Evolutionary conservation across 2,888 invertebrate species (phyloP), one percentile per base, ranked within the genome.

Genomic region (Sepiola atlantica): DNA sequence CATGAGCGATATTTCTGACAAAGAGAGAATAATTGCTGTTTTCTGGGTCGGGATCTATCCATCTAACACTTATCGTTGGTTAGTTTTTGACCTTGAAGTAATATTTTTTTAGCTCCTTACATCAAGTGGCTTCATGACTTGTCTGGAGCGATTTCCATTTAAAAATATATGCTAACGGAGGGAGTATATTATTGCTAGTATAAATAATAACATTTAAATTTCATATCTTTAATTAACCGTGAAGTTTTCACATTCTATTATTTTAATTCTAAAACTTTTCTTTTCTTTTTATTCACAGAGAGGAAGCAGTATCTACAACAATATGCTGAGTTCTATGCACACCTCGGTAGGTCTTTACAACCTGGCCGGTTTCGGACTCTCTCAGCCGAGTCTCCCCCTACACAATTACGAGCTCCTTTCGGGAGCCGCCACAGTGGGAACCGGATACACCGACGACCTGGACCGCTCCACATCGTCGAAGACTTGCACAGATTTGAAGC

Each of bases 321-420:
- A 92, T 24, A 92, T 92, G 92, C 20, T 92, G 55, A 92, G 92
- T 92, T 92, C 92, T 28, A 55, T 92, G 55, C 92, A 92, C 55
- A 92, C 92, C 10, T 92, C 92, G 18, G 55, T 92, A 12, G 92
- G 92, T n/a, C 92, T 92, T 16, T 92, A 92, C 55, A 92, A 92
- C 55, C 54, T 92, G n/a, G 92, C 92, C 32, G 54, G 92, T 54
- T 92, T 92, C 32, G 92, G 92, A 55, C 45, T 92, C 28, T 92
- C 92, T 32, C 92, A 92, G 45, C 92, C 54, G 28, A 54, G 92
- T 28, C 55, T 92, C 28, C 92, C 92, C 12, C 12, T 92, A 2
- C 92, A 92, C n/a, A 92, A 92, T 28, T 92, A 92, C n/a, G 45
- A 92, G 54, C 45, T 55, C n/a, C 20, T 92, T n/a, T 55, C 54